Evolutionary conservation across 2,888 invertebrate genomes (phyloP), one percentile per base, ranked within the genome.

Genomic region (Steromphala cineraria): DNA sequence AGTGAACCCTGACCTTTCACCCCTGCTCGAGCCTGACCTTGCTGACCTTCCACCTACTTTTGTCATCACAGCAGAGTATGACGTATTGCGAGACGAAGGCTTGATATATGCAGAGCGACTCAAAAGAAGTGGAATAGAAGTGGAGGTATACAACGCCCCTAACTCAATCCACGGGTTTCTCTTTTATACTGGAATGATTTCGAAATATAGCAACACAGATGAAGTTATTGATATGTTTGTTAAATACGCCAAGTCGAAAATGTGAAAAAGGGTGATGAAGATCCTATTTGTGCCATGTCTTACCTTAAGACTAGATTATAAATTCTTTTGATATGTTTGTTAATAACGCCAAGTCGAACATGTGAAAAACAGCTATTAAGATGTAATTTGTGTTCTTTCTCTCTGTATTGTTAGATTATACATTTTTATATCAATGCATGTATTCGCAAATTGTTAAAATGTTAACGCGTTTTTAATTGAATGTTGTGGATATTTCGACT

Each of bases 11-110:
- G 56, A 75, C 5, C 91, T 92, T 74, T 87, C 91, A 10, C 93
- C 93, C 0, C 82, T 93, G 53, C 88, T 93, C 90, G 84, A 90
- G 21, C 85, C 78, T 0, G 87, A 90, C 55, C 83, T 85, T 40
- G 53, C 81, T 2, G 87, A 84, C 4, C 82, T 92, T n/a, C 92
- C 93, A 5, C 83, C 85, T 15, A 85, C 93, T 0, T 90, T 90
- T 67, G 83, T 93, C 4, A 77, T 91, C 13, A 91, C 92, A 4
- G 89, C 91, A 21, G 90, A 93, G 76, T 92, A 89, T 82, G 93
- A 93, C 81, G 87, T 92, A 5, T 86, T 93, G 0, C 80, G 93
- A 3, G 93, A 93, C 81, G 93, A 93, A 55, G 89, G 89, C 7
- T 78, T 90, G 4, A 85, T 93, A 81, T 93, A 92, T 83, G 91